phyloP scores from a whole-genome alignment of 2,113 vertebrate species.

The Chloropsis cyanopogon region DNA sequence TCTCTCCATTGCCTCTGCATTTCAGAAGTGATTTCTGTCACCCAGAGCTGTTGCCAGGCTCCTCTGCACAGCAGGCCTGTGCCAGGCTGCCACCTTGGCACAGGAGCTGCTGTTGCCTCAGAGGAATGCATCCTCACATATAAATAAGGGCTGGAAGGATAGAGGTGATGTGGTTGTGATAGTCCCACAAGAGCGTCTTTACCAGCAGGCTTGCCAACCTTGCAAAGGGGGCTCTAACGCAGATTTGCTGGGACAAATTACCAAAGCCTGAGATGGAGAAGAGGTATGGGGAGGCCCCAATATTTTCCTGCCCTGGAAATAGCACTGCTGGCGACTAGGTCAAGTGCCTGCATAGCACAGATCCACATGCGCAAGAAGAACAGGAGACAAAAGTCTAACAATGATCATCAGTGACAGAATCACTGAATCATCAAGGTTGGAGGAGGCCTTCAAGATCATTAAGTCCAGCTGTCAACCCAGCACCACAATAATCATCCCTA shows the following conservation, averaged over 20 bases:
- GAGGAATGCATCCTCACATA: background rate
- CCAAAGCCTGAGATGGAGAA: background rate
- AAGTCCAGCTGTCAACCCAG: background rate
- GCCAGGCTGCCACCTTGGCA: background rate
- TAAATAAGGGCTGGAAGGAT: background rate
- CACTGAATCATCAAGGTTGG: background rate
- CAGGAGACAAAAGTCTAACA: background rate
- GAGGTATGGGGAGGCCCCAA: background rate
- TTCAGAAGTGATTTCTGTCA: background rate
- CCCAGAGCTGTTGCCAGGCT: background rate
- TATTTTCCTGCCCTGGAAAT: background rate
- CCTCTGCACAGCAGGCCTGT: background rate
- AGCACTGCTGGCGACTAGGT: background rate
- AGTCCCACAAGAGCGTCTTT: background rate
- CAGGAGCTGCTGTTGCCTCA: background rate
- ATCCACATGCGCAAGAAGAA: background rate
- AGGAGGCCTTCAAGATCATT: background rate
- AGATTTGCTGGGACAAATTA: background rate
- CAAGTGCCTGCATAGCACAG: background rate
- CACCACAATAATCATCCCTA: background rate
- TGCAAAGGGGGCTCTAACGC: rapidly evolving
- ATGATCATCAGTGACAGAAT: background rate
- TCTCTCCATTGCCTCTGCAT: background rate
- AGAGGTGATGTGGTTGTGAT: background rate
- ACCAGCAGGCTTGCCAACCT: background rate